Percentiles rank a stretch among this genome's conserved stretches.
phyloP scores from a whole-genome alignment of 2,797 vertebrate species.

The Microchirus variegatus region DNA sequence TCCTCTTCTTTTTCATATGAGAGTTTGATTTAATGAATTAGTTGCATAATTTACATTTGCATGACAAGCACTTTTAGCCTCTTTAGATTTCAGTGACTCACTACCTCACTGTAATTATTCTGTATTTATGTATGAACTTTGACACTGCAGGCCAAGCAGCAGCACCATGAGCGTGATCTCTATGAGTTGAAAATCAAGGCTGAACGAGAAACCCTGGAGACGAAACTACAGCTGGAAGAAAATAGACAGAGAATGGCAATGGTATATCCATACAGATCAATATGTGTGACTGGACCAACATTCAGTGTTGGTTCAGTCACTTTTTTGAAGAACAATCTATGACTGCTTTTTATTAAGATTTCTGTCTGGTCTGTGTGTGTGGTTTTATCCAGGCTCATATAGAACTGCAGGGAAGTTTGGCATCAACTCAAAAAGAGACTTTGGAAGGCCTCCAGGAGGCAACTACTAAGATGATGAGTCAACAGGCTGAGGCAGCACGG shows the following conservation, averaged over 20 bases:
- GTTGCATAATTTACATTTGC: conserved; percentile 4
- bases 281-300: conserved; percentile 9
- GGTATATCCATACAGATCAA: conserved; percentile 76
- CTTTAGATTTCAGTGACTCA: conserved; percentile 13
- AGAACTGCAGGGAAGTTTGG: conserved; percentile 86
- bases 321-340: neutral
- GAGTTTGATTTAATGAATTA: neutral
- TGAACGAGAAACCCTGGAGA: conserved; percentile 90
- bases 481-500: conserved; percentile 84
- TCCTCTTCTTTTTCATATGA: neutral
- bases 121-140: conserved; percentile 38
- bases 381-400: conserved; percentile 81
- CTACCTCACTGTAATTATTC: conserved; percentile 12
- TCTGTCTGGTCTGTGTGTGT: conserved; percentile 28
- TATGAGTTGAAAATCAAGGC: conserved; percentile 91
- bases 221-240: conserved; percentile 89
- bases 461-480: conserved; percentile 85
- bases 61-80: conserved; percentile 13
- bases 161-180: conserved; percentile 89
- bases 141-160: conserved; percentile 88
- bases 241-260: conserved; percentile 88
- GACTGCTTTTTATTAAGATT: conserved; percentile 26
- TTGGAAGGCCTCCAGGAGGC: conserved; percentile 84
- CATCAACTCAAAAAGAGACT: conserved; percentile 83
- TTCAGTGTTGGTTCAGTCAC: conserved; percentile 2